Percentiles rank a stretch among this genome's conserved stretches.
Conservation (phyloP, 2,113 vertebrate species). For the Phoxinus phoxinus region DNA sequence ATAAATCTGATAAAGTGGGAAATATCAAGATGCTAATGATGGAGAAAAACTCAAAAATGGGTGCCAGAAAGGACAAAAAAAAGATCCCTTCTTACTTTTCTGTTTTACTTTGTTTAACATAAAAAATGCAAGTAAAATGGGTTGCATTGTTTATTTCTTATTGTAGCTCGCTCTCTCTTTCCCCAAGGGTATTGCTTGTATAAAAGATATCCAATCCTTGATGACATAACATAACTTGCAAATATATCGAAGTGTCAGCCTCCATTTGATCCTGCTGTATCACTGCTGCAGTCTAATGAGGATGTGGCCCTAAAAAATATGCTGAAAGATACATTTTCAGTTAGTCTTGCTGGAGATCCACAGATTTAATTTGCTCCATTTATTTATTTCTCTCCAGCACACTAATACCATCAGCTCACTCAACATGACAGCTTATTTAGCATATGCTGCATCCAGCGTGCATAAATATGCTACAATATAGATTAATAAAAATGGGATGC, state of each 20-base stretch:
- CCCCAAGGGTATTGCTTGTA: neutral
- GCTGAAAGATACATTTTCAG: neutral
- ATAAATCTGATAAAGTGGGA: no score
- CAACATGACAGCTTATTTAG: slow-evolving; percentile 14
- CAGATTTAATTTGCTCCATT: slow-evolving; percentile 16
- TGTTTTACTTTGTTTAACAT: neutral
- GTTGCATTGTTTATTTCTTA: neutral
- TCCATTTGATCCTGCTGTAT: slow-evolving; percentile 15
- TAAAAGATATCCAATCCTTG: slow-evolving; percentile 8
- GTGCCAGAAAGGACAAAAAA: neutral
- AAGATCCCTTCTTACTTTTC: neutral
- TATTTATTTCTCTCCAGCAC: neutral
- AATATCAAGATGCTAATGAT: neutral
- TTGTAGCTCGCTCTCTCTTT: neutral
- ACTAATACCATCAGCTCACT: slow-evolving; percentile 2
- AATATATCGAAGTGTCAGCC: slow-evolving; percentile 12
- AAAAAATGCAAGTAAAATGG: slow-evolving; percentile 8
- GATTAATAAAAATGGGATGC: neutral
- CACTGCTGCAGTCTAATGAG: slow-evolving; percentile 4
- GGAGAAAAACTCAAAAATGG: neutral
- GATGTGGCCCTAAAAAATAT: neutral
- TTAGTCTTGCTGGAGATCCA: neutral
- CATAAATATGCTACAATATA: neutral
- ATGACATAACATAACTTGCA: neutral
- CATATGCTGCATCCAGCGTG: neutral